Conservation (phyloP, 2,888 invertebrate species). For the Pammene aurita region DNA sequence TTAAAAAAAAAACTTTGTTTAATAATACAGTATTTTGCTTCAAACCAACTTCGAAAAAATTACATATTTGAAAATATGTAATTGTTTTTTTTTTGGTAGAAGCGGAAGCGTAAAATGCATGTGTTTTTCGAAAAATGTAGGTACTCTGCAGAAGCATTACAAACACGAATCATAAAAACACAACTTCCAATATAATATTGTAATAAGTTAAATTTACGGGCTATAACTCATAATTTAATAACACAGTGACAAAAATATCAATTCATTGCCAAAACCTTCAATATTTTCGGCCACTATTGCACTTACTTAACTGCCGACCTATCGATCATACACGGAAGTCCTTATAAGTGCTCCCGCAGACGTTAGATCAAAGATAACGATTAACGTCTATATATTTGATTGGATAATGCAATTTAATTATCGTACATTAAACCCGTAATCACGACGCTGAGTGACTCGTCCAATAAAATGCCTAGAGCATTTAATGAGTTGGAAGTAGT, state of each 20-base stretch:
- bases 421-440: conserved; percentile 37
- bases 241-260: background rate
- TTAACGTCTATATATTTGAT: conserved; percentile 34
- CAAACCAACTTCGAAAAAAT: no score
- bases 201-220: no score
- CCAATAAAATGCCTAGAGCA: conserved; percentile 17
- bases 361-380: conserved; percentile 28
- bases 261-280: background rate
- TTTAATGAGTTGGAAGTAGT: conserved; percentile 12
- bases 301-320: conserved; percentile 13
- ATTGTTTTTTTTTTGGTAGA: no score
- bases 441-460: conserved; percentile 28
- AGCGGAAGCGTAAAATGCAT: no score
- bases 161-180: no score
- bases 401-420: conserved; percentile 40
- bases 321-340: conserved; percentile 36
- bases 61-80: no score
- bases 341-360: conserved; percentile 26
- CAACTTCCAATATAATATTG: no score
- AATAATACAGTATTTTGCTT: no score
- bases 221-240: background rate
- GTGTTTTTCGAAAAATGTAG: no score
- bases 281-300: conserved; percentile 5
- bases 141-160: no score
- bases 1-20: no score